A percentile compares a stretch with the other conserved stretches of the same genome.
Conservation (phyloP, 2,888 invertebrate species). For the Caenorhabditis panamensis region DNA sequence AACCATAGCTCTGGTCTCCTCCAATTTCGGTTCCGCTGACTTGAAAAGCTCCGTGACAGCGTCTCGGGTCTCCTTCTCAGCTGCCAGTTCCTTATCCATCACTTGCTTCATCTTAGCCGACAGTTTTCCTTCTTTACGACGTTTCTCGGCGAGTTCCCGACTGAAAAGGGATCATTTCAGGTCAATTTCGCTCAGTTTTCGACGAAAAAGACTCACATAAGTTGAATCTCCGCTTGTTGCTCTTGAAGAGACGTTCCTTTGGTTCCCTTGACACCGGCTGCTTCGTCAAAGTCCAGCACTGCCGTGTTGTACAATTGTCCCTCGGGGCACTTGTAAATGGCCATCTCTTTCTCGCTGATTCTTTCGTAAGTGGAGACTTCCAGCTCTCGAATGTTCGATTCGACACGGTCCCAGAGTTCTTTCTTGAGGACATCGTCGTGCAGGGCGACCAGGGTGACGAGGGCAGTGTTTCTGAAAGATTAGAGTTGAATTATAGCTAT, state of each 20-base stretch:
- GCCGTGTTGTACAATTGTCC: conserved; percentile 93
- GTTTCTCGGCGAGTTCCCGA: conserved; percentile 90
- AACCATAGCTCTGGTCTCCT: conserved; percentile 70
- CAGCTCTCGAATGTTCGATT: conserved; percentile 56
- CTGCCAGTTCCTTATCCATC: conserved; percentile 89
- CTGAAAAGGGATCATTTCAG: conserved; percentile 29
- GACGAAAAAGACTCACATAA: conserved; percentile 81
- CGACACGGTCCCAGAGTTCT: conserved; percentile 68
- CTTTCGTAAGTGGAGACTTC: conserved; percentile 54
- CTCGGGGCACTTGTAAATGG: conserved; percentile 89
- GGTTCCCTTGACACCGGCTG: conserved; percentile 85
- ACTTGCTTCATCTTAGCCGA: conserved; percentile 94
- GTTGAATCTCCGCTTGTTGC: conserved; percentile 93
- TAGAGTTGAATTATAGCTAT: not conserved
- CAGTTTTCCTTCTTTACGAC: conserved; percentile 82
- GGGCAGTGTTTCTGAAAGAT: conserved; percentile 91
- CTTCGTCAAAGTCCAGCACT: conserved; percentile 85
- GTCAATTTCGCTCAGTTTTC: not conserved
- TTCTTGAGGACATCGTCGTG: conserved; percentile 84
- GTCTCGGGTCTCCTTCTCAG: conserved; percentile 88
- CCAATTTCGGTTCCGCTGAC: conserved; percentile 66
- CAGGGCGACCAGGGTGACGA: conserved; percentile 91
- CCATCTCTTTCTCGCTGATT: conserved; percentile 85
- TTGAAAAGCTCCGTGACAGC: conserved; percentile 84
- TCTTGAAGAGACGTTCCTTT: conserved; percentile 96